phyloP scores from a whole-genome alignment of 2,888 invertebrate species.

The Crematogaster levior region DNA sequence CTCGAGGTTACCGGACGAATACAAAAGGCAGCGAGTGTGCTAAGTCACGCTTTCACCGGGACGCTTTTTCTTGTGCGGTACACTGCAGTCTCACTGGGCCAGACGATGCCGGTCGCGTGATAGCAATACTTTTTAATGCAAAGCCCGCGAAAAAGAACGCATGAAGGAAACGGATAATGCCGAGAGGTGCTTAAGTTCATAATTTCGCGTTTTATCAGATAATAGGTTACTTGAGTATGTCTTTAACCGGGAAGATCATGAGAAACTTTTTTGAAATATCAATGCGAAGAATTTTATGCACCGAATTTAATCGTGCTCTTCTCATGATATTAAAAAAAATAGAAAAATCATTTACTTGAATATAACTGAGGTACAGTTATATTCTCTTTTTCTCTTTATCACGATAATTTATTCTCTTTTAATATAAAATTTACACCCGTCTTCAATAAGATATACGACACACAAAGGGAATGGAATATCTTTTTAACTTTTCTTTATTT shows the following conservation, averaged over 20 bases:
- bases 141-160: background rate
- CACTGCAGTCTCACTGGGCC: slow-evolving; percentile 27
- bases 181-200: background rate
- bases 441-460: slow-evolving; percentile 9
- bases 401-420: background rate
- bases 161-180: slow-evolving; percentile 19
- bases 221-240: background rate
- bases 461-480: slow-evolving; percentile 23
- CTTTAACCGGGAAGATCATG: background rate
- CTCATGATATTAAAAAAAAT: background rate
- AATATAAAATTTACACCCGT: background rate
- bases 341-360: background rate
- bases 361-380: background rate
- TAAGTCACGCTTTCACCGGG: slow-evolving; percentile 67
- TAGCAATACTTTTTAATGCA: slow-evolving; percentile 46
- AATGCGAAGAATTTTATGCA: background rate
- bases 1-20: slow-evolving; percentile 62
- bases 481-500: slow-evolving; percentile 36
- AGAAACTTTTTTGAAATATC: background rate
- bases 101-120: slow-evolving; percentile 29
- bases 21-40: slow-evolving; percentile 56
- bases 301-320: background rate
- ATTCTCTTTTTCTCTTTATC: background rate
- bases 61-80: slow-evolving; percentile 39
- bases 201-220: slow-evolving; percentile 10